Conservation (phyloP, 2,888 invertebrate species). For the Nudaria mundana region DNA sequence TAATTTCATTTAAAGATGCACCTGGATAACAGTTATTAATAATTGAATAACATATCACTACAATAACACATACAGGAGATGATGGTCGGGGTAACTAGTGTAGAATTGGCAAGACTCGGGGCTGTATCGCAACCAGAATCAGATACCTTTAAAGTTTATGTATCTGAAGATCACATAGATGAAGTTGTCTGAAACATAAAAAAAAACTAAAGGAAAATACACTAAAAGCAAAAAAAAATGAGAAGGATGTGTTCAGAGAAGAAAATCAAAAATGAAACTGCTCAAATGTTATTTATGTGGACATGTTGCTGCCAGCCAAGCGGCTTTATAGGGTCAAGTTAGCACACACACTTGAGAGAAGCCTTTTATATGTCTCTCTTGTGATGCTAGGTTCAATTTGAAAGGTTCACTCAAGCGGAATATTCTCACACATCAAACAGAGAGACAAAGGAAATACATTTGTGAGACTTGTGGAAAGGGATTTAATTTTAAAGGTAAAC, state of each 20-base stretch:
- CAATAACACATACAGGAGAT: no score
- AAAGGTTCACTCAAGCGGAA: constrained; percentile 64
- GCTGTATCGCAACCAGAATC: no score
- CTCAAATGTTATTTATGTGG: constrained; percentile 63
- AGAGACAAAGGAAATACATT: constrained; percentile 58
- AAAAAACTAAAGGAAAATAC: constrained; percentile 25
- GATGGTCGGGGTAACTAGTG: no score
- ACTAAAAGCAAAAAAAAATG: constrained; percentile 16
- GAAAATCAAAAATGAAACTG: constrained; percentile 42
- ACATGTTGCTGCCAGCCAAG: constrained; percentile 46
- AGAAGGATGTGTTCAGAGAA: constrained; percentile 34
- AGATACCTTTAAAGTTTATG: no score
- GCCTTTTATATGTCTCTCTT: constrained; percentile 56
- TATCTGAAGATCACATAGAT: no score
- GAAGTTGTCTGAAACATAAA: no score
- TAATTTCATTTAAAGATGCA: no score
- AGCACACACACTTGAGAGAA: constrained; percentile 69
- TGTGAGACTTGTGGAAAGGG: constrained; percentile 72
- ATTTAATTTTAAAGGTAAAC: constrained; percentile 79
- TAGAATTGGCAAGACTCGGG: no score
- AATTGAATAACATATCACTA: no score
- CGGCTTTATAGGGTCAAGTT: constrained; percentile 63
- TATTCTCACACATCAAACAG: constrained; percentile 47
- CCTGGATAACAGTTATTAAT: no score
- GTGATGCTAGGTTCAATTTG: constrained; percentile 50